Percentiles rank a stretch among this genome's conserved stretches.
Conservation (phyloP, 1,140 invertebrate genomes). For the Lithobius niger region DNA sequence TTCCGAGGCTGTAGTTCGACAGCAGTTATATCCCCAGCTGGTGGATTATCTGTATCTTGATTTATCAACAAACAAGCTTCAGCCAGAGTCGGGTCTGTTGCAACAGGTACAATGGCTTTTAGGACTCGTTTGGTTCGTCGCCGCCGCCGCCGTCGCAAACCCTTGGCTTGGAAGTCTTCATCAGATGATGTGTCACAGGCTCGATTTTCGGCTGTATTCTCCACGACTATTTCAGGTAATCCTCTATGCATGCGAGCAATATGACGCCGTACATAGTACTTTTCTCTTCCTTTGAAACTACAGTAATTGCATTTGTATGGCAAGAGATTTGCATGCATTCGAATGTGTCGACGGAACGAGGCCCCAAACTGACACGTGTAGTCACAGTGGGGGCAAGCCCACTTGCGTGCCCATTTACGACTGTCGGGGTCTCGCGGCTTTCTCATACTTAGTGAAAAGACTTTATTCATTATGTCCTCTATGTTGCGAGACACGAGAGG, state of each 20-base stretch:
- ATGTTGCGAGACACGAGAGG: conserved; percentile 7
- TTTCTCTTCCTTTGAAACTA: conserved; percentile 14
- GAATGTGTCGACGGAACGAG: conserved; percentile 13
- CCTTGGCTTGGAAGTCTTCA: conserved; percentile 11
- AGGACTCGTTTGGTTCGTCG: neutral
- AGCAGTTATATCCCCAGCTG: too few species aligned
- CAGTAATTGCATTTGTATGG: conserved; percentile 16
- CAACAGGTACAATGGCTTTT: conserved; percentile 3
- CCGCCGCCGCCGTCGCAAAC: neutral
- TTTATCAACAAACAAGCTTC: too few species aligned
- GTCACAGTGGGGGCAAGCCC: conserved; percentile 15
- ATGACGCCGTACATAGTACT: conserved; percentile 16
- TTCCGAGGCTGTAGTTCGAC: too few species aligned
- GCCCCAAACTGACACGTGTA: conserved; percentile 16
- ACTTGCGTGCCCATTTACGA: conserved; percentile 14
- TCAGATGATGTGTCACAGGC: conserved; percentile 3
- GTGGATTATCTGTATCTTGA: too few species aligned
- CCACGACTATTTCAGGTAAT: conserved; percentile 7
- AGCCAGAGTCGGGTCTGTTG: too few species aligned
- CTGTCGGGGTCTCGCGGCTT: conserved; percentile 11
- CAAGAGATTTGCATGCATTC: conserved; percentile 10
- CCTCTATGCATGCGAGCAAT: conserved; percentile 13
- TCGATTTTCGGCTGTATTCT: conserved; percentile 11
- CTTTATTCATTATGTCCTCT: conserved; percentile 3
- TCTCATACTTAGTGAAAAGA: neutral